phyloP scores from a whole-genome alignment of 2,888 invertebrate species.

The Pilophorus perplexus region DNA sequence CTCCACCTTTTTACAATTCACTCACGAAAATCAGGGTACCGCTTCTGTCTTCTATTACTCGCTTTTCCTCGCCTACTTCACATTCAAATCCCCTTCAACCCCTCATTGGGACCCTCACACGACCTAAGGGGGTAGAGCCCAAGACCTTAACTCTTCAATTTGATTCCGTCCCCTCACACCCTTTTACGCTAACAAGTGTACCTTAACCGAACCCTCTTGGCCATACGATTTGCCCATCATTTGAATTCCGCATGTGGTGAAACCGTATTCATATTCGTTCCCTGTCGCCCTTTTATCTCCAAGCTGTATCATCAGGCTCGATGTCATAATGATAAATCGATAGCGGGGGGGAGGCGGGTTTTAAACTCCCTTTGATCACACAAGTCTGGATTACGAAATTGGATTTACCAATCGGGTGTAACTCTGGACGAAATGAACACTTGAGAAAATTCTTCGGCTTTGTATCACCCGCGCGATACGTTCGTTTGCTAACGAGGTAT shows the following conservation, averaged over 20 bases:
- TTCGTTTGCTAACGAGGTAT: too few relatives aligned
- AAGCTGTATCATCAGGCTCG: conserved; percentile 25
- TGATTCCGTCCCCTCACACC: conserved; percentile 26
- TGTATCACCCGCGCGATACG: too few relatives aligned
- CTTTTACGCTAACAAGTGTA: conserved; percentile 24
- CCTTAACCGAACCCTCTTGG: conserved; percentile 23
- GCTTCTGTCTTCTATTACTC: conserved; percentile 38
- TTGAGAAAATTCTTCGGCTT: too few relatives aligned
- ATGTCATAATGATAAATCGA: conserved; percentile 25
- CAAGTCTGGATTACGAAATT: too few relatives aligned
- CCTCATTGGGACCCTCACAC: conserved; percentile 14
- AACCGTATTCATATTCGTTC: conserved; percentile 32
- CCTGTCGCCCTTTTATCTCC: conserved; percentile 37
- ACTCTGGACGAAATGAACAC: too few relatives aligned
- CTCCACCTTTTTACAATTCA: conserved; percentile 35
- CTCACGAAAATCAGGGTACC: conserved; percentile 27
- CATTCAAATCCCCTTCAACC: conserved; percentile 29
- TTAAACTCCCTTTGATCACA: conserved; percentile 24
- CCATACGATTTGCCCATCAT: conserved; percentile 36
- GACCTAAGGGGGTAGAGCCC: conserved; percentile 5
- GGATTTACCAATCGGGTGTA: too few relatives aligned
- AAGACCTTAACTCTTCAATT: conserved; percentile 39
- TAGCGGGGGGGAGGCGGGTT: conserved; percentile 6
- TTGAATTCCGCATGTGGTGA: conserved; percentile 31
- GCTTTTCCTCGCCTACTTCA: conserved; percentile 35